Conservation (phyloP, 2,797 vertebrate species). For the Pseudomugil gertrudae region DNA sequence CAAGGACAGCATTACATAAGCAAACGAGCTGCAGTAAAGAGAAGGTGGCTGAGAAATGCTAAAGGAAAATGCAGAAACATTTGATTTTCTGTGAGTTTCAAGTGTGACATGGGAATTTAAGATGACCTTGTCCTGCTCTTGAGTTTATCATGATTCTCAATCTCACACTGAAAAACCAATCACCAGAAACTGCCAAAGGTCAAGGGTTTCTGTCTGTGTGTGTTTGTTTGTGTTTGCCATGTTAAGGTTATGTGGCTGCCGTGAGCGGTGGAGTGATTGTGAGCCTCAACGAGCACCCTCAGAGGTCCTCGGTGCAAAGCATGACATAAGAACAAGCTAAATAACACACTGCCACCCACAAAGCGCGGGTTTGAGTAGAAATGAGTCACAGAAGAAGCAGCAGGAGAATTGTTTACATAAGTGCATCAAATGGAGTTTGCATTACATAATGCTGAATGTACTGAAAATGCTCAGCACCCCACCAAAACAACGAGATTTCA, state of each 20-base stretch:
- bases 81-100: not conserved
- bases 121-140: slow-evolving; percentile 24
- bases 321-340: slow-evolving; percentile 45
- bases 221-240: slow-evolving; percentile 4
- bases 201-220: slow-evolving; percentile 17
- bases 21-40: slow-evolving; percentile 15
- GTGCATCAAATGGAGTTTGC: slow-evolving; percentile 45
- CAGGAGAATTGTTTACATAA: slow-evolving; percentile 71
- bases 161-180: slow-evolving; percentile 40
- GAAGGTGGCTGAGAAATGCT: not conserved
- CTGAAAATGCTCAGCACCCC: slow-evolving; percentile 24
- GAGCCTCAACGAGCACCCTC: slow-evolving; percentile 11
- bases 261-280: slow-evolving; percentile 5
- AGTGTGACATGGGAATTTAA: slow-evolving; percentile 19
- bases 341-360: slow-evolving; percentile 54
- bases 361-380: slow-evolving; percentile 53
- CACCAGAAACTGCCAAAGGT: slow-evolving; percentile 26
- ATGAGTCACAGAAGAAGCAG: slow-evolving; percentile 62
- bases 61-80: not conserved
- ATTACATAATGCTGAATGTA: slow-evolving; percentile 53
- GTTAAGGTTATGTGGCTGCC: slow-evolving; percentile 6
- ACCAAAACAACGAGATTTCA: slow-evolving; percentile 2
- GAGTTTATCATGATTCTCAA: slow-evolving; percentile 13
- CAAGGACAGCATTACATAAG: slow-evolving; percentile 30
- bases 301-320: slow-evolving; percentile 34